Percentiles rank a stretch among this genome's conserved stretches.
Evolutionary conservation across 2,888 invertebrate genomes (phyloP).

Genomic region (Ferrisia virgata): DNA sequence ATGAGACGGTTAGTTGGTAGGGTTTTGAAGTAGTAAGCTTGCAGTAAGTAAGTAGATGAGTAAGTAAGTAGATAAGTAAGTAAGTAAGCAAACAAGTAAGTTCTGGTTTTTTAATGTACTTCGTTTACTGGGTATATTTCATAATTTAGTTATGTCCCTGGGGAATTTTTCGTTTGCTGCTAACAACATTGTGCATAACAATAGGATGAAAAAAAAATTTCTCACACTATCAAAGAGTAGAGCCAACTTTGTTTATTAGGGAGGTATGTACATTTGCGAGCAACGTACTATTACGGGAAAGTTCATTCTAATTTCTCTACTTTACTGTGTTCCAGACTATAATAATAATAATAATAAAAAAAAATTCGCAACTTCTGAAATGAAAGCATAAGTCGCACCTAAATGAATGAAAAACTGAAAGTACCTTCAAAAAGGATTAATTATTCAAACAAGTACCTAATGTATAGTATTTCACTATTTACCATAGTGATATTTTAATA

Average conservation of each 20-base stretch:
- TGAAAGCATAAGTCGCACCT: background rate
- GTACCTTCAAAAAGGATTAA: background rate
- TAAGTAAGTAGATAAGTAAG: background rate
- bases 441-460: background rate
- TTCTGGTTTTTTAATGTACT: slow-evolving; percentile 33
- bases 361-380: background rate
- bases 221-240: background rate
- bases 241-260: slow-evolving; percentile 12
- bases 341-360: background rate
- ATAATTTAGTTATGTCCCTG: slow-evolving; percentile 33
- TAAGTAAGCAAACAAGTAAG: background rate
- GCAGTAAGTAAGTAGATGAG: background rate
- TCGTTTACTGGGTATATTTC: slow-evolving; percentile 38
- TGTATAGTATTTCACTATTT: background rate
- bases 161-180: slow-evolving; percentile 23
- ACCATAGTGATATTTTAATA: background rate
- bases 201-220: background rate
- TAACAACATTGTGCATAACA: background rate
- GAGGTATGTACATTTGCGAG: background rate
- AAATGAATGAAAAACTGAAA: background rate
- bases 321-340: background rate
- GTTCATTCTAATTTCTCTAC: slow-evolving; percentile 10
- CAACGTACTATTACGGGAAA: slow-evolving; percentile 1
- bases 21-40: no score
- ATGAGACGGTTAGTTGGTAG: background rate